Evolutionary conservation across 2,113 vertebrate species (phyloP).

Genomic region (Tragelaphus strepsiceros): DNA sequence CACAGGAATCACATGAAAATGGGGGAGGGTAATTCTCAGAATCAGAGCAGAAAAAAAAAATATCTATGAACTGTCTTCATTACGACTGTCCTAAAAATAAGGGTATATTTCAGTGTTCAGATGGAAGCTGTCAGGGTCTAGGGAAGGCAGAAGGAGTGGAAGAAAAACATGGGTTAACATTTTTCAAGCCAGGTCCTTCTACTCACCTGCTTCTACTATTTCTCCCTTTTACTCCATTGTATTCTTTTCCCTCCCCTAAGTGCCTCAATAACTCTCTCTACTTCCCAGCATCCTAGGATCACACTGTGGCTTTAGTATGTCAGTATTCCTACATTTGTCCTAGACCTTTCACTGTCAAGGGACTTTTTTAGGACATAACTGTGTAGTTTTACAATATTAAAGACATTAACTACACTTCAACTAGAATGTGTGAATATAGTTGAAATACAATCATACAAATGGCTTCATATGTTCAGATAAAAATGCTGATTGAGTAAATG

Average conservation of each 20-base stretch:
- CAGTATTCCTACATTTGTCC: fast-evolving
- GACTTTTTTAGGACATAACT: background rate
- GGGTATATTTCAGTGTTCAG: background rate
- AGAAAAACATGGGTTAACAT: background rate
- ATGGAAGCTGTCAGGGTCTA: background rate
- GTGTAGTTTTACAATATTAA: background rate
- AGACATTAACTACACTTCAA: background rate
- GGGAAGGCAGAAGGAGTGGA: background rate
- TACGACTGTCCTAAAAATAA: background rate
- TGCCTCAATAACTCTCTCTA: background rate
- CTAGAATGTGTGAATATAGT: background rate
- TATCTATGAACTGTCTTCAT: background rate
- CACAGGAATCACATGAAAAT: background rate
- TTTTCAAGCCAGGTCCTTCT: background rate
- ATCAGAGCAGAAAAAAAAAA: background rate
- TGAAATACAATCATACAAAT: background rate
- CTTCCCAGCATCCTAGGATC: background rate
- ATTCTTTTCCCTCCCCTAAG: fast-evolving
- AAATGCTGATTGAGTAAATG: background rate
- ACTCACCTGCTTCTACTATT: background rate
- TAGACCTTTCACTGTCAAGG: background rate
- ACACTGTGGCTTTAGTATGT: background rate
- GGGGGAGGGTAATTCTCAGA: background rate
- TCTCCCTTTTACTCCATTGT: background rate
- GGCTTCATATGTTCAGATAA: background rate